These are phyloP conservation scores for Saccostrea echinata DNA, from an alignment of 1,140 invertebrate genomes.

Conservation along the genomic window DNA sequence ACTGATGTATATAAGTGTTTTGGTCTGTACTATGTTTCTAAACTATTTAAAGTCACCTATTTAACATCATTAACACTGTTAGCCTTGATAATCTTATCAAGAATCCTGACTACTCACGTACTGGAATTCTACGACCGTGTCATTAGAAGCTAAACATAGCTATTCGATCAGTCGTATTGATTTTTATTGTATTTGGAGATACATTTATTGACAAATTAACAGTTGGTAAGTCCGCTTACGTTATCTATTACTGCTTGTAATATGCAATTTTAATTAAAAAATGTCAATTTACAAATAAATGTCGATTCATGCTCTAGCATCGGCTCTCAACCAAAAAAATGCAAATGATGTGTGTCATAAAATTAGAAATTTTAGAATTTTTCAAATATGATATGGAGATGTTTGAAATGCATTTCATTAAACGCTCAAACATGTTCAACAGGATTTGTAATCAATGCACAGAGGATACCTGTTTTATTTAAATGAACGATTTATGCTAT, in stretches of 20 bases:
- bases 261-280: slow-evolving; percentile 35
- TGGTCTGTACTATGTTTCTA: background rate
- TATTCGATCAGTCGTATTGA: background rate
- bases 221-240: background rate
- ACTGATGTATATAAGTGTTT: background rate
- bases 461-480: background rate
- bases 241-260: background rate
- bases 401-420: background rate
- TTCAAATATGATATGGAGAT: background rate
- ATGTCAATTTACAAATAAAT: slow-evolving; percentile 15
- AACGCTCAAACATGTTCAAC: background rate
- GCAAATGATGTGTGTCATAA: background rate
- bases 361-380: background rate
- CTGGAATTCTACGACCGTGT: background rate
- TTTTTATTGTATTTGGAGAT: slow-evolving; percentile 12
- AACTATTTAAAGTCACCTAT: background rate
- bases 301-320: background rate
- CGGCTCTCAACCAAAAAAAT: background rate
- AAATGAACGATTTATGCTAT: background rate
- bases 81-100: background rate
- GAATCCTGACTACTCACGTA: background rate
- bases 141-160: background rate
- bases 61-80: background rate
- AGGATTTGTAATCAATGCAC: background rate
- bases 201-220: slow-evolving; percentile 7